phyloP scores from a whole-genome alignment of 2,888 invertebrate species.

The Drosophila mulleri region DNA sequence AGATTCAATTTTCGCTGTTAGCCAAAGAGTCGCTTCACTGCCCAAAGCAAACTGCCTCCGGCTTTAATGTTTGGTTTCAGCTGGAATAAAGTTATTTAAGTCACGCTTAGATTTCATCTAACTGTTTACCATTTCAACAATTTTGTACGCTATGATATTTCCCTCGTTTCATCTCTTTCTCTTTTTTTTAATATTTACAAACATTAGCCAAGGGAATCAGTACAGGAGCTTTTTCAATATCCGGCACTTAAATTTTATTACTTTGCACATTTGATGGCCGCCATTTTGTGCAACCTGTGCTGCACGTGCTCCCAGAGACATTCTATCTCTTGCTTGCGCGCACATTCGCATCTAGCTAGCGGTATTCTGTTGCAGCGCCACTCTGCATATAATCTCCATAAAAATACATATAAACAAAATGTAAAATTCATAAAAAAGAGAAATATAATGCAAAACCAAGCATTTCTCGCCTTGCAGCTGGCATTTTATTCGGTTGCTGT shows the following conservation, averaged over 20 bases:
- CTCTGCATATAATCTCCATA: slow-evolving; percentile 65
- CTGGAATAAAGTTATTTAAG: background rate
- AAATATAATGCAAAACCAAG: slow-evolving; percentile 38
- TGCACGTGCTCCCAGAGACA: slow-evolving; percentile 43
- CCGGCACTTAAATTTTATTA: slow-evolving; percentile 68
- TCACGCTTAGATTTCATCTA: background rate
- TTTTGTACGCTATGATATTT: background rate
- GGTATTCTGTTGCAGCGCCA: slow-evolving; percentile 10
- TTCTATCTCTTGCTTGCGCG: slow-evolving; percentile 18
- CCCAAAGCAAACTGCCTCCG: background rate
- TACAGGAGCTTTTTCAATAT: slow-evolving; percentile 62
- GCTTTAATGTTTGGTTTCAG: background rate
- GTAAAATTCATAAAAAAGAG: slow-evolving; percentile 64
- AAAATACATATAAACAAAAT: slow-evolving; percentile 68
- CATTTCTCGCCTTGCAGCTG: slow-evolving; percentile 53
- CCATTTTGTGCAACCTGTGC: slow-evolving; percentile 54
- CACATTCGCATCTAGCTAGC: slow-evolving; percentile 7
- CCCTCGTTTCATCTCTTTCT: slow-evolving; percentile 1
- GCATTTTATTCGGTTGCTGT: slow-evolving; percentile 15
- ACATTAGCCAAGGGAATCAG: slow-evolving; percentile 57
- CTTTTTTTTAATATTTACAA: slow-evolving; percentile 42
- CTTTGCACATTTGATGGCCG: slow-evolving; percentile 57
- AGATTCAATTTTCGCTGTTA: background rate
- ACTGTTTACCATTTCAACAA: background rate
- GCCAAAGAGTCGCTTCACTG: background rate